Evolutionary conservation across 2,797 vertebrate species (phyloP).

Genomic region (Darevskia mixta): DNA sequence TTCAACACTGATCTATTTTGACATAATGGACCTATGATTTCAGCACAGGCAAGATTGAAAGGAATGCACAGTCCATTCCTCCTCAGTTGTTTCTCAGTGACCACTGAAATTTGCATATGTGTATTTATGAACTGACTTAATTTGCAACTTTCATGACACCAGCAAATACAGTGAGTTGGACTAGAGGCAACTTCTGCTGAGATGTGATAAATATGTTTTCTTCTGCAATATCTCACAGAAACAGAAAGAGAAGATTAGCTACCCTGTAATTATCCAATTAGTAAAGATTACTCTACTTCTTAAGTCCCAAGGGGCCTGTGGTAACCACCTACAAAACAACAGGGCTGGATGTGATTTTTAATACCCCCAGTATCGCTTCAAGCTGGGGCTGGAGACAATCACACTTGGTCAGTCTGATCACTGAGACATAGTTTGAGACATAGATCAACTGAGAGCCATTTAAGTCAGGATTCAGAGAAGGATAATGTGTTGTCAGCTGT

Average conservation of each 20-base stretch:
- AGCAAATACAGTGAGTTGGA: no score
- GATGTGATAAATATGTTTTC: neutral
- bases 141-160: no score
- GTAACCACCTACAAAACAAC: neutral
- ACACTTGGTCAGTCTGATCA: neutral
- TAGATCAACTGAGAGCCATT: neutral
- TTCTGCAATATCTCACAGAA: no score
- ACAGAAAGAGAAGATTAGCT: neutral
- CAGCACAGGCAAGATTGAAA: no score
- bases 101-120: no score
- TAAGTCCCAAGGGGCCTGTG: neutral
- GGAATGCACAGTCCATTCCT: no score
- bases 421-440: neutral
- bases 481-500: neutral
- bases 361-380: neutral
- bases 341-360: neutral
- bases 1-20: no score
- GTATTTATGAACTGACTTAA: no score
- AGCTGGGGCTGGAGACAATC: neutral
- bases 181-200: neutral
- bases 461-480: neutral
- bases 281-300: neutral
- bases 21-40: no score
- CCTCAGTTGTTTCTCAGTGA: no score
- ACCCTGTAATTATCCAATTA: neutral